These are phyloP conservation scores for Clavelina lepadiformis DNA, from an alignment of 23 tunicate species.

Conservation along the genomic window DNA sequence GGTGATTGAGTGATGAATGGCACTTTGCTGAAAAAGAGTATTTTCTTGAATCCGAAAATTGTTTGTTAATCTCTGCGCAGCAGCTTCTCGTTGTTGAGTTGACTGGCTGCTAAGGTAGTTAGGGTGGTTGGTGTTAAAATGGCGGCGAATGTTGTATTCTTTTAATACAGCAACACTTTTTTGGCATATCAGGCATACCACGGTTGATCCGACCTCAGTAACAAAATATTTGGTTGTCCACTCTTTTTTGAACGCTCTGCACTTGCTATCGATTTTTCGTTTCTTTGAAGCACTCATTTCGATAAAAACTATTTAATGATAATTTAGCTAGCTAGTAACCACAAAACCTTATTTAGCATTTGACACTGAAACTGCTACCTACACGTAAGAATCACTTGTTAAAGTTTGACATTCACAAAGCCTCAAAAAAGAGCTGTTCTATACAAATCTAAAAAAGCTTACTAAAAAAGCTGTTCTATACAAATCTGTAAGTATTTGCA, in stretches of 20 bases:
- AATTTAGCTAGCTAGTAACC: no score
- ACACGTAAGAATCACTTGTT: no score
- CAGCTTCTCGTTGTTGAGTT: constrained; percentile 5
- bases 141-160: constrained; percentile 5
- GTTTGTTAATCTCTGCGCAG: constrained; percentile 5
- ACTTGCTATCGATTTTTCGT: constrained; percentile 15
- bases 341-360: no score
- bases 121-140: constrained; percentile 9
- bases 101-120: constrained; percentile 1
- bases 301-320: no score
- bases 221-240: constrained; percentile 25
- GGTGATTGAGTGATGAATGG: constrained; percentile 13
- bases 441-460: no score
- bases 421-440: no score
- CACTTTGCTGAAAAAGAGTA: constrained; percentile 11
- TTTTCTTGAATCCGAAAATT: constrained; percentile 14
- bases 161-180: constrained; percentile 14
- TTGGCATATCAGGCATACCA: constrained; percentile 5
- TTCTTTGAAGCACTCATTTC: constrained; percentile 18
- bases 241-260: constrained; percentile 27
- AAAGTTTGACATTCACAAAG: no score
- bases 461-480: no score
- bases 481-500: no score
- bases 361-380: no score
- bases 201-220: constrained; percentile 15